Percentiles rank a stretch among this genome's conserved stretches.
Conservation (phyloP, 1,140 invertebrate genomes). For the Apolygus lucorum region DNA sequence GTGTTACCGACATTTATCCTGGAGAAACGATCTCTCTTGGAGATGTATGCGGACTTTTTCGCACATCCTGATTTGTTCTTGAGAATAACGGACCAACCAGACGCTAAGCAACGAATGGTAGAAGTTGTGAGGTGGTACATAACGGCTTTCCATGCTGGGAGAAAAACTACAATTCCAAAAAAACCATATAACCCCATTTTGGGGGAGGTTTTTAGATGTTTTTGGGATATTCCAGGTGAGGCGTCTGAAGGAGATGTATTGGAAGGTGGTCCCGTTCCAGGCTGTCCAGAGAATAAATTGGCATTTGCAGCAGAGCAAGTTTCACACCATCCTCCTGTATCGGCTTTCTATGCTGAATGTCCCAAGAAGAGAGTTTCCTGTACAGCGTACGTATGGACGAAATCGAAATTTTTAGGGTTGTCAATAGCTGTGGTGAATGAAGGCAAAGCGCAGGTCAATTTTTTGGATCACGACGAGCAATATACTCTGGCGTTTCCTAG, state of each 20-base stretch:
- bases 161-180: slow-evolving; percentile 87
- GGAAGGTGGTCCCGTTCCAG: slow-evolving; percentile 69
- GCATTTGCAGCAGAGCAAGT: slow-evolving; percentile 96
- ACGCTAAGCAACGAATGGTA: slow-evolving; percentile 81
- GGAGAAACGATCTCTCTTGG: slow-evolving; percentile 85
- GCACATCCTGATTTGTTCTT: slow-evolving; percentile 93
- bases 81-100: slow-evolving; percentile 75
- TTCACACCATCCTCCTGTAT: slow-evolving; percentile 88
- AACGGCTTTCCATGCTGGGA: slow-evolving; percentile 91
- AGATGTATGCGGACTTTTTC: slow-evolving; percentile 99
- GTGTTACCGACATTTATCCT: slow-evolving; percentile 91
- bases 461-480: background rate
- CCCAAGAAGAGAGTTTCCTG: background rate
- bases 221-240: slow-evolving; percentile 56
- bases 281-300: slow-evolving; percentile 68
- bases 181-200: slow-evolving; percentile 96
- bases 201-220: slow-evolving; percentile 87
- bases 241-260: slow-evolving; percentile 34
- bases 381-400: background rate
- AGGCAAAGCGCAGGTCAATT: background rate
- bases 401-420: background rate
- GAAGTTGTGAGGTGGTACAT: slow-evolving; percentile 91
- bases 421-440: background rate
- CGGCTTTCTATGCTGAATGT: background rate
- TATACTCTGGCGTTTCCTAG: background rate